Base-by-base conservation (phyloP, 2,113 vertebrate genomes). In the Typhlomys cinereus region DNA sequence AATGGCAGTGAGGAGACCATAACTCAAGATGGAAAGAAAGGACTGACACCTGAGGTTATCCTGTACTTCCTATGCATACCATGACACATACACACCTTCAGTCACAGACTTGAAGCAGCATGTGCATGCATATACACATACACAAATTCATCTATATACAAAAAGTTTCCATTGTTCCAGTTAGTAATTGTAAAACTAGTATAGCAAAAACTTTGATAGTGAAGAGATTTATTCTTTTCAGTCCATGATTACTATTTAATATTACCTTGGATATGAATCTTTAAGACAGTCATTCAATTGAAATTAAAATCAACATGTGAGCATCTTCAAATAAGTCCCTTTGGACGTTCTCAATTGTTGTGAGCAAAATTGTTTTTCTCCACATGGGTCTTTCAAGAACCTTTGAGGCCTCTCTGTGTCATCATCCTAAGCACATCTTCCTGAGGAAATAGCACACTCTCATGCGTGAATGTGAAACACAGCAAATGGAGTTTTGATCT, bases 291-390 rank as follows among this genome's bases (percentile, higher is more conserved):
- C 69, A 62, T 20, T 90, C 81, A 73, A 34, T 34, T 91, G 31
- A 92, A 93, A 84, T 95, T 87, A 87, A 92, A 95, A 20, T 89
- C 91, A 85, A 50, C 82, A 54, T 52, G 13, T 88, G 59, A 76
- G 7, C 62, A 75, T 88, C 31, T 94, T 73, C n/a, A 61, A 70
- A 39, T 50, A 90, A 73, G 76, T 95, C 25, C 44, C 39, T 54
- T 82, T 89, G n/a, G 69, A 94, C 12, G 69, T 78, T 85, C 76
- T 82, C 23, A 18, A 15, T 46, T 90, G 41, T 84, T 87, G 34
- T 69, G 80, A 90, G 66, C 61, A 84, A 85, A 92, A 54, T 89
- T 75, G 69, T 54, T 92, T 94, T 93, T 91, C 44, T 89, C 74
- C 54, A 70, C n/a, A 39, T 86, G 21, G 50, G 27, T 71, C 50